Base-by-base conservation (phyloP, 2,113 vertebrate species). In the Hystrix cristata region DNA sequence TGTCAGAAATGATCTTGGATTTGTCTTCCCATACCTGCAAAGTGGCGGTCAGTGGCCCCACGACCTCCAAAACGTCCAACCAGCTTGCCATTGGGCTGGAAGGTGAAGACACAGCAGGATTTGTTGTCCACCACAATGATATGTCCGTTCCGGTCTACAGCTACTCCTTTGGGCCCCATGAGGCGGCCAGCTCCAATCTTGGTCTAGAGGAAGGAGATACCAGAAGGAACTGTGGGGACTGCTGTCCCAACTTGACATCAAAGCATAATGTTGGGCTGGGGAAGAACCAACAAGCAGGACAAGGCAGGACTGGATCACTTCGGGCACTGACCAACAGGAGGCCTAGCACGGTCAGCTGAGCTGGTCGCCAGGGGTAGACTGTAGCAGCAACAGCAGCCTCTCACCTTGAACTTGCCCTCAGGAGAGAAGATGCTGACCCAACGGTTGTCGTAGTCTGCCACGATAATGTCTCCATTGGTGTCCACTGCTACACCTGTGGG, bases 341-440 rank as follows among this genome's bases (percentile, higher is more conserved):
- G 71, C 59, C 59, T 18, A 74, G n/a, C 21, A 38, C 21, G 46
- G 80, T 62, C 69, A 72, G 51, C 10, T 57, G 23, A 81, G 25
- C 46, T 62, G 53, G 51, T 79, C 21, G 81, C 15, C 29, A 21
- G 13, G 43, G 31, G 43, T 76, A 79, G 31, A 91, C n/a, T 10
- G 34, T 11, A 67, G 15, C 14, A 67, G 15, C 46, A 38, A 88
- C 12, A 15, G 0, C 9, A 43, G 7, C 15, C 53, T 82, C 98
- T 99, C 84, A 99, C 99, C 99, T 99, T 99, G 98, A 99, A 99
- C 97, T 99, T 99, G 53, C 99, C 99, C 62, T 99, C 99, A 0
- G 99, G 99, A 3, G 99, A 99, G 98, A 99, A 99, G 97, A 99
- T 99, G 95, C 99, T 99, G 98, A 99, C 99, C 99, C 99, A 99